phyloP scores from a whole-genome alignment of 2,888 invertebrate genomes.

The Papilio gigon region DNA sequence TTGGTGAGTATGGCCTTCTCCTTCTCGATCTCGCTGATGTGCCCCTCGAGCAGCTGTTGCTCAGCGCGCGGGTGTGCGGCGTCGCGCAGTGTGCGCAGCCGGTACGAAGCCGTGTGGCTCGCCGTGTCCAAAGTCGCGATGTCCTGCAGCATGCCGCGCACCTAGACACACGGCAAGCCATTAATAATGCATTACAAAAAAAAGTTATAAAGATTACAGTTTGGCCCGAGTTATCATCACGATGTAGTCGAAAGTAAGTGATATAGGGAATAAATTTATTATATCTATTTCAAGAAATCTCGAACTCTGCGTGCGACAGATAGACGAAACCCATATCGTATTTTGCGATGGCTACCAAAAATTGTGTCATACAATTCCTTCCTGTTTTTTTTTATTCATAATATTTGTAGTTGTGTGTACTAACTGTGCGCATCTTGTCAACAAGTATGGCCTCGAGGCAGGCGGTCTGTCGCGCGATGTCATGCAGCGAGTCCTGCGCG shows the following conservation, averaged over 20 bases:
- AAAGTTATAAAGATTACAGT: too few relatives aligned
- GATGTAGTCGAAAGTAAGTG: too few relatives aligned
- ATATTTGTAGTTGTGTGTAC: slow-evolving; percentile 40
- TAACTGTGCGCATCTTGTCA: slow-evolving; percentile 87
- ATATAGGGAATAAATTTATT: too few relatives aligned
- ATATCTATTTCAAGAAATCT: too few relatives aligned
- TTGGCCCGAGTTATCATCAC: too few relatives aligned
- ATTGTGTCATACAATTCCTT: too few relatives aligned
- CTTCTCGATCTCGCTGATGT: slow-evolving; percentile 91
- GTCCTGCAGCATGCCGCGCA: slow-evolving; percentile 92
- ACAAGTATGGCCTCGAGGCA: slow-evolving; percentile 95
- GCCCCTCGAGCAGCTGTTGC: slow-evolving; percentile 88
- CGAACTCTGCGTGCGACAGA: too few relatives aligned
- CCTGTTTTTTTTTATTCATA: too few relatives aligned
- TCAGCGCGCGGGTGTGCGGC: slow-evolving; percentile 82
- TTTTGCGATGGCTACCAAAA: too few relatives aligned
- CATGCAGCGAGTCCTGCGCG: slow-evolving; percentile 95
- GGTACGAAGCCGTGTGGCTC: slow-evolving; percentile 90
- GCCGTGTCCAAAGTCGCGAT: slow-evolving; percentile 95
- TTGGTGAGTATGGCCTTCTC: slow-evolving; percentile 91
- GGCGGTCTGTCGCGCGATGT: slow-evolving; percentile 93
- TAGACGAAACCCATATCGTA: too few relatives aligned
- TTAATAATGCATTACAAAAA: neutral
- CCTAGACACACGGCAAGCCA: slow-evolving; percentile 77
- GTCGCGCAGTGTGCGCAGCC: slow-evolving; percentile 83